Base-by-base conservation (phyloP, 2,888 invertebrate genomes). In the Coelogynopora nodosa region DNA sequence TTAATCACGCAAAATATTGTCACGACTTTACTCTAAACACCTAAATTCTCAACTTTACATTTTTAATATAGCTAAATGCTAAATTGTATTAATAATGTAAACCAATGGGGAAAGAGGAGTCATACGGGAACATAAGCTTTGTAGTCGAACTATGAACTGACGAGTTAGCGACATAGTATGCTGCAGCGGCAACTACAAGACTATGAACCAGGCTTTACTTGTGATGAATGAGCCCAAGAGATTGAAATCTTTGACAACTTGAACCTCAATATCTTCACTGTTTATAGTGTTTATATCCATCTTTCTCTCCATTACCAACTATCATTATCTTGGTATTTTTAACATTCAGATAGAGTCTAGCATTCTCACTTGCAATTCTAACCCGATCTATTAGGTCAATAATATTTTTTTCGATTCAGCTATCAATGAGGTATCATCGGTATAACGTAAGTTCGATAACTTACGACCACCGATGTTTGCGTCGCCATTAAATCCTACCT, bases 381-480 rank as follows among this genome's bases (percentile, higher is more conserved):
- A 10, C 49, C 18, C 49, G 49, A 10, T 49, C 49, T 5, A 49
- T 49, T 5, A 49, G 49, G 49, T 49, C 18, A 49, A 49, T 49
- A 49, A 49, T 49, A 10, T 49, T 10, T 49, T 49, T 5, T 49
- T 49, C 18, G 74, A 74, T 74, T 74, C 74, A 23, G 74, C 27
- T 23, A 74, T 74, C 74, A 74, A 26, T 74, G 74, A 74, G 23
- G 74, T 74, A 2, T 49, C 10, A 49, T 49, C 49, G 18, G 18
- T 49, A 49, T 49, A 49, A 5, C 49, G 49, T 74, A 74, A 5
- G 74, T 23, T 74, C 23, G 18, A 13, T 49, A 5, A 18, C 27
- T 49, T 74, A 74, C 74, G 74, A 13, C 74, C 23, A 74, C 74
- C 74, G 74, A 74, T 74, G 23, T 23, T 74, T 23, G 74, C 74